Conservation (phyloP, 2,888 invertebrate genomes). For the Apodemia mormo region DNA sequence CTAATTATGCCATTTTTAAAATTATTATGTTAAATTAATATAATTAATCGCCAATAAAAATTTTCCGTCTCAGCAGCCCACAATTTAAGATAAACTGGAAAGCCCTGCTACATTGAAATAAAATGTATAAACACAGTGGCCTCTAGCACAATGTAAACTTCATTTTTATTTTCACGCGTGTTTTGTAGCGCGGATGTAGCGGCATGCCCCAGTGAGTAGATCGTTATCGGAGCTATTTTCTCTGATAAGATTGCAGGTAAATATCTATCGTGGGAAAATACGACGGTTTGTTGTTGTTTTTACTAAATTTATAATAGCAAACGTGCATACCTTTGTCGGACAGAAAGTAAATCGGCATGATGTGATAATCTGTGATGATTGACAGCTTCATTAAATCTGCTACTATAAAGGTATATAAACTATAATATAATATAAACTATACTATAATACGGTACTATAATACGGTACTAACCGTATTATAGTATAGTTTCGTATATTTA, state of each 20-base stretch:
- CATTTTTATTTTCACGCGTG: constrained; percentile 31
- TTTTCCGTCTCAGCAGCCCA: too few relatives aligned
- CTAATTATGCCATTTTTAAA: too few relatives aligned
- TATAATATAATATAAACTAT: too few relatives aligned
- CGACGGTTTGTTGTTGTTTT: neutral
- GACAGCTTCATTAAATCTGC: too few relatives aligned
- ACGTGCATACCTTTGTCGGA: neutral
- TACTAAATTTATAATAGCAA: neutral
- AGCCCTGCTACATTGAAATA: neutral
- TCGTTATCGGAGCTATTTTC: constrained; percentile 48
- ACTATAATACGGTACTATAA: too few relatives aligned
- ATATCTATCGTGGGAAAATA: constrained; percentile 46
- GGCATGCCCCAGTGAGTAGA: constrained; percentile 54
- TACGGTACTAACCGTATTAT: too few relatives aligned
- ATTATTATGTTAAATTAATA: too few relatives aligned
- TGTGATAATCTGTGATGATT: too few relatives aligned
- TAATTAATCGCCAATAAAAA: too few relatives aligned
- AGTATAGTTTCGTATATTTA: too few relatives aligned
- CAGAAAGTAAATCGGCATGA: neutral
- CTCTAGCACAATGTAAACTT: constrained; percentile 3
- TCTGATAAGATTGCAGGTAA: constrained; percentile 55
- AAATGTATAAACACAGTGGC: neutral
- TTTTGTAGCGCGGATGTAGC: constrained; percentile 53
- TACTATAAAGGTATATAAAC: too few relatives aligned
- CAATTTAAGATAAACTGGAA: neutral